Evolutionary conservation across 2,113 vertebrate species (phyloP), one percentile per base, ranked within the genome.

Genomic region (Proterorhinus semilunaris): DNA sequence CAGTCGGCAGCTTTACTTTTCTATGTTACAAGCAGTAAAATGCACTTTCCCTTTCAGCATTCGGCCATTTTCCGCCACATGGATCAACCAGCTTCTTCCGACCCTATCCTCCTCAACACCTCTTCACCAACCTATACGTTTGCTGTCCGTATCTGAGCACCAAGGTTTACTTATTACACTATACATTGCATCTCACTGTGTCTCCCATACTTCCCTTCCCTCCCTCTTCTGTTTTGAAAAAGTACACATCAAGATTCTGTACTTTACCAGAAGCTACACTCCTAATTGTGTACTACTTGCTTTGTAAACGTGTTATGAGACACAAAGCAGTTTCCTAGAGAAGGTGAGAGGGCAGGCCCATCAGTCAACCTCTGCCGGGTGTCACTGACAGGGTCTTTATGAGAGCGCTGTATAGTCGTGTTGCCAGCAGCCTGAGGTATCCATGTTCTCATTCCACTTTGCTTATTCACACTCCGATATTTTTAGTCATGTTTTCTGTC

Each of bases 281-380:
- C 16, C n/a, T 53, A 9, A n/a, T 8, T 8, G 1, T 16, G 53
- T 36, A 55, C 11, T 10, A 55, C 46, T 66, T 80, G 79, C 78
- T 66, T 83, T 68, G 63, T 57, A 44, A 62, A 51, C 15, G 48
- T 11, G 45, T 46, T 55, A 9, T 8, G 10, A 66, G 62, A 62
- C 68, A 47, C 46, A 42, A 51, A 66, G 61, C 42, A 1, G 54
- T 44, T 85, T 86, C 80, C 84, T 68, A 83, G 81, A 70, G 85
- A 71, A 59, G 57, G 59, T 72, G 68, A 83, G 71, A 59, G 54
- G 61, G 36, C 10, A 74, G 10, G 8, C 11, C n/a, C 12, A 11
- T 16, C 13, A 44, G 6, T 13, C 46, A 61, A 8, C 57, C 49
- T 65, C 42, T 53, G 43, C 55, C 65, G 48, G 63, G 69, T 68